Conservation (phyloP, 2,888 invertebrate genomes). For the Junonia oenone region DNA sequence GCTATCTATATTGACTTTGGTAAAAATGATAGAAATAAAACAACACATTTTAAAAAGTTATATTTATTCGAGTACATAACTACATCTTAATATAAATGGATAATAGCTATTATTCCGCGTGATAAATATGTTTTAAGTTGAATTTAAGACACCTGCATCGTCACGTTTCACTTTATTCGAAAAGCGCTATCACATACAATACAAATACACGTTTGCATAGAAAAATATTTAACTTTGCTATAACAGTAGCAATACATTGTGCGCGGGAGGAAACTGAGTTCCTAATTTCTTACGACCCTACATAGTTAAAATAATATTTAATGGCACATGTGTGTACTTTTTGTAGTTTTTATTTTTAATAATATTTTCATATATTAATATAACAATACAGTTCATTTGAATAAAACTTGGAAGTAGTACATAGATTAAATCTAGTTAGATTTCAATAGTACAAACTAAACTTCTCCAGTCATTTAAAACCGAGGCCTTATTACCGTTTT, state of each 20-base stretch:
- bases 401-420: neutral
- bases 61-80: conserved; percentile 81
- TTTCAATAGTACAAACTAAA: conserved; percentile 7
- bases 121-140: conserved; percentile 75
- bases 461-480: neutral
- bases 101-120: conserved; percentile 74
- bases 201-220: conserved; percentile 53
- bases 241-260: conserved; percentile 41
- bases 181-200: conserved; percentile 69
- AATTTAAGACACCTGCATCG: conserved; percentile 62
- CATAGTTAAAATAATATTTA: conserved; percentile 39
- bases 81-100: conserved; percentile 79
- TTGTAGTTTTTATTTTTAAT: conserved; percentile 32
- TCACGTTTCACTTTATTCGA: conserved; percentile 51
- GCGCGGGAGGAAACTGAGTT: conserved; percentile 27
- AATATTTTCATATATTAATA: conserved; percentile 11
- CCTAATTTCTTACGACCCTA: conserved; percentile 20
- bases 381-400: neutral
- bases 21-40: conserved; percentile 30
- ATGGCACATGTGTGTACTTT: conserved; percentile 69
- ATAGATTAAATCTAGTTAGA: conserved; percentile 24
- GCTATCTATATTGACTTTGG: no score
- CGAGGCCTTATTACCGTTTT: neutral
- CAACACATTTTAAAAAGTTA: conserved; percentile 71
- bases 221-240: conserved; percentile 60